A percentile compares a stretch with the other conserved stretches of the same genome.
Evolutionary conservation across 2,888 invertebrate species (phyloP).

Genomic region (Exephanes ischioxanthus): DNA sequence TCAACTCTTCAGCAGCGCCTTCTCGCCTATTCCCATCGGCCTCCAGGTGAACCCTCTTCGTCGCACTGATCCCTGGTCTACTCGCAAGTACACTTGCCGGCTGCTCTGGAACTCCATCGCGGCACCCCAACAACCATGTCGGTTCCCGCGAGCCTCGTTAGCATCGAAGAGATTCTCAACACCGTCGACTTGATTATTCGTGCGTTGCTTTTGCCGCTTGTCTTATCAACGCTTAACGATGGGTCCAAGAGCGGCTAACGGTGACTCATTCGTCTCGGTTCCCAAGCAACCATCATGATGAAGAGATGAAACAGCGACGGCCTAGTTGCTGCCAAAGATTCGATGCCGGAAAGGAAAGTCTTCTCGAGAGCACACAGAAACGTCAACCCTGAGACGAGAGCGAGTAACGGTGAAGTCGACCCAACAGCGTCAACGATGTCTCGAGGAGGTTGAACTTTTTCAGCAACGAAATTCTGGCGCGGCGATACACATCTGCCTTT

Average conservation of each 20-base stretch:
- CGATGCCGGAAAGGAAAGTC: slow-evolving; percentile 7
- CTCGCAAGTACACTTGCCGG: neutral
- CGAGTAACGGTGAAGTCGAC: slow-evolving; percentile 3
- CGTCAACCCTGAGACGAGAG: slow-evolving; percentile 1
- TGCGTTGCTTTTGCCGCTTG: slow-evolving; percentile 33
- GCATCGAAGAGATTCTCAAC: slow-evolving; percentile 31
- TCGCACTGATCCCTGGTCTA: neutral
- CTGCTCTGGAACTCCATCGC: neutral
- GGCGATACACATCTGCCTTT: too few relatives aligned
- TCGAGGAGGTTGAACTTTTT: slow-evolving; percentile 10
- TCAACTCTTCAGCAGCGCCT: too few relatives aligned
- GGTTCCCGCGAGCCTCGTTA: slow-evolving; percentile 37
- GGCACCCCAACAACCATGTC: neutral
- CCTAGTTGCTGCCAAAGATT: neutral
- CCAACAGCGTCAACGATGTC: slow-evolving; percentile 9
- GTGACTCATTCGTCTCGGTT: slow-evolving; percentile 47
- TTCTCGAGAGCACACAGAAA: neutral
- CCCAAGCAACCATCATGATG: neutral
- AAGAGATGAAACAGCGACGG: slow-evolving; percentile 5
- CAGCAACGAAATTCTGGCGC: too few relatives aligned
- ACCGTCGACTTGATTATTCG: slow-evolving; percentile 37
- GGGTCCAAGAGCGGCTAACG: slow-evolving; percentile 21
- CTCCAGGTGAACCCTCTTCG: too few relatives aligned
- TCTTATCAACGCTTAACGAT: slow-evolving; percentile 49
- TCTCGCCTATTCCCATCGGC: too few relatives aligned